These are phyloP conservation scores for Pediacus dermestoides DNA, from an alignment of 2,888 invertebrate species.

Conservation along the genomic window DNA sequence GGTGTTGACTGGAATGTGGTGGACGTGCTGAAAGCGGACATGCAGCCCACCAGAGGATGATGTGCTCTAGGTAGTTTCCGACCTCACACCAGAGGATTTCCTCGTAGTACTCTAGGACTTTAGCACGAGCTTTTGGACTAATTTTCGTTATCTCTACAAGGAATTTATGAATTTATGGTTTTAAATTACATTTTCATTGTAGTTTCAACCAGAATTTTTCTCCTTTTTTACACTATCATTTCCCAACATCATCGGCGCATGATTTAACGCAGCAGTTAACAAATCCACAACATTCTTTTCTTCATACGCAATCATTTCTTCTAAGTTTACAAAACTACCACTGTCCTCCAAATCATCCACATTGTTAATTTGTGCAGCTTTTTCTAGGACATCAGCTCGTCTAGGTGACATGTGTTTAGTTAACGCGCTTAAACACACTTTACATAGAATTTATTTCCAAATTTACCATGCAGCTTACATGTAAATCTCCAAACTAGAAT, in stretches of 20 bases:
- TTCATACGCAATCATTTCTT: constrained; percentile 64
- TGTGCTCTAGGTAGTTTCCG: constrained; percentile 75
- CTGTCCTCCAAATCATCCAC: constrained; percentile 35
- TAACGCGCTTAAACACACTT: constrained; percentile 56
- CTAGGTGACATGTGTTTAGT: constrained; percentile 69
- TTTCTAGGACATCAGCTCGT: constrained; percentile 30
- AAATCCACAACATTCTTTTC: constrained; percentile 64
- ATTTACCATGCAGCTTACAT: constrained; percentile 49
- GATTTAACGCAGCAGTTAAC: constrained; percentile 57
- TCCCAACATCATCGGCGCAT: constrained; percentile 60
- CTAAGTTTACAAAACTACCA: constrained; percentile 50
- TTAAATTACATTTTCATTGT: constrained; percentile 4
- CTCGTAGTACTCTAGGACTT: constrained; percentile 67
- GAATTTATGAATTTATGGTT: constrained; percentile 1
- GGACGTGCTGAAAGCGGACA: constrained; percentile 67
- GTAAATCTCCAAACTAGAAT: constrained; percentile 67
- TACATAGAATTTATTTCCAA: constrained; percentile 7
- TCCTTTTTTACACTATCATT: constrained; percentile 59
- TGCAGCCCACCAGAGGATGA: constrained; percentile 80
- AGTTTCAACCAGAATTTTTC: constrained; percentile 44
- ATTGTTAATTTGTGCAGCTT: constrained; percentile 16
- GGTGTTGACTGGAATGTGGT: constrained; percentile 61
- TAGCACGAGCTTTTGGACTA: constrained; percentile 58
- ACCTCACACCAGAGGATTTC: constrained; percentile 78
- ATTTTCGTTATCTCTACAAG: constrained; percentile 58